A percentile compares a stretch with the other conserved stretches of the same genome.
These are phyloP conservation scores for Catagonus wagneri DNA, from an alignment of 2,113 vertebrate species.

Conservation along the genomic window DNA sequence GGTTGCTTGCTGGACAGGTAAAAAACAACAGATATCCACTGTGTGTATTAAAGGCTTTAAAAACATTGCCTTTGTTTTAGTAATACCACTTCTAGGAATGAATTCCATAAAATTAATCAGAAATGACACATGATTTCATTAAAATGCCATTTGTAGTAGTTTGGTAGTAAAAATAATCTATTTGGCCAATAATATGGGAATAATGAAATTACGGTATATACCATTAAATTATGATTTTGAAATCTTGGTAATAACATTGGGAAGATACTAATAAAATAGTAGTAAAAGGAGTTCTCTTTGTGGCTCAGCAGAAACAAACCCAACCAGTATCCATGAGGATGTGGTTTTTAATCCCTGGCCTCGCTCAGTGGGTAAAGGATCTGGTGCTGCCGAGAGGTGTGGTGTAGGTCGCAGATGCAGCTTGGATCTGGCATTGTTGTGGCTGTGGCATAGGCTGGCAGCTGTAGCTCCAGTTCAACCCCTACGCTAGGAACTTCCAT, in stretches of 20 bases:
- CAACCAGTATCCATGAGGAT: too few relatives aligned
- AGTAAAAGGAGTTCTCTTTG: background rate
- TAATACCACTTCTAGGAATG: constrained; percentile 2
- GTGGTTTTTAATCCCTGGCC: too few relatives aligned
- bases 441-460: too few relatives aligned
- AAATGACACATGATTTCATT: background rate
- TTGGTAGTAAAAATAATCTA: background rate
- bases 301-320: too few relatives aligned
- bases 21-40: background rate
- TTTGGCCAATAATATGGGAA: background rate
- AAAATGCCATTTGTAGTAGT: constrained; percentile 32
- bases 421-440: too few relatives aligned
- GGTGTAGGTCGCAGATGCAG: too few relatives aligned
- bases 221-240: constrained; percentile 26
- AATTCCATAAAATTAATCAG: background rate
- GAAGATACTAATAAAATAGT: constrained; percentile 21
- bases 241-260: background rate
- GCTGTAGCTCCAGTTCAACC: too few relatives aligned
- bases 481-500: too few relatives aligned
- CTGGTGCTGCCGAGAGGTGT: too few relatives aligned
- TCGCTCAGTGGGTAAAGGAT: too few relatives aligned
- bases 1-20: background rate
- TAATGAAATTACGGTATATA: background rate
- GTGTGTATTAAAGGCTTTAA: background rate
- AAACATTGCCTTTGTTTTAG: background rate